Base-by-base conservation (phyloP, 2,797 vertebrate species). In the Sebastes steindachneri region DNA sequence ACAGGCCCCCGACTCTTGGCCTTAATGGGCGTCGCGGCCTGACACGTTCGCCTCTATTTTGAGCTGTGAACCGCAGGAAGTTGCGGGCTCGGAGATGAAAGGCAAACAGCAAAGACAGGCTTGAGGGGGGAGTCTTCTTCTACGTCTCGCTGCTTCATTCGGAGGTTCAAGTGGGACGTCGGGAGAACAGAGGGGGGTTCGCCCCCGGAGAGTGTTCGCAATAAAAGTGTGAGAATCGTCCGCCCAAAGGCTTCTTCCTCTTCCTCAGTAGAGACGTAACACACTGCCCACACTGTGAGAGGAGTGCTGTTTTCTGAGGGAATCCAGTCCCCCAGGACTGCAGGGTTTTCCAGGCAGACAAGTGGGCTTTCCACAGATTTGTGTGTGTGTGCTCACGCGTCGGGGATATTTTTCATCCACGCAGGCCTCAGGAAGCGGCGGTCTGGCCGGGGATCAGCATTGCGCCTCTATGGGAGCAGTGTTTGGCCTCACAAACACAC, bases 381-480 rank as follows among this genome's bases (percentile, higher is more conserved):
- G 71, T 79, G 58, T 79, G 73, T 83, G 77, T 77, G 73, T 23
- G 70, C 68, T 86, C 62, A 53, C 7, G n/a, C 28, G n/a, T 76
- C 57, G 33, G 89, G 83, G 86, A 91, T 93, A 87, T 95, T 95
- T 93, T 95, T 93, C 86, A 94, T 95, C 84, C 90, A 89, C 15
- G 25, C 73, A 53, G 89, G 87, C 92, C 93, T 96, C 93, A 93
- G 96, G 95, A 97, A 97, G 94, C 17, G 0, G 93, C 53, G 92
- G 95, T 96, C 94, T 97, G 95, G 91, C 91, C 75, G 28, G 80
- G 62, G 53, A 93, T 91, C 92, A 90, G 91, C 71, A 26, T 28
- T 14, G 77, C 62, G 51, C 85, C 77, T 93, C 91, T 92, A 88
- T 92, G 86, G 90, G 73, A 83, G 84, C 84, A 92, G 83, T 91